Base-by-base conservation (phyloP, 1,140 invertebrate species). In the Drosophila asahinai region DNA sequence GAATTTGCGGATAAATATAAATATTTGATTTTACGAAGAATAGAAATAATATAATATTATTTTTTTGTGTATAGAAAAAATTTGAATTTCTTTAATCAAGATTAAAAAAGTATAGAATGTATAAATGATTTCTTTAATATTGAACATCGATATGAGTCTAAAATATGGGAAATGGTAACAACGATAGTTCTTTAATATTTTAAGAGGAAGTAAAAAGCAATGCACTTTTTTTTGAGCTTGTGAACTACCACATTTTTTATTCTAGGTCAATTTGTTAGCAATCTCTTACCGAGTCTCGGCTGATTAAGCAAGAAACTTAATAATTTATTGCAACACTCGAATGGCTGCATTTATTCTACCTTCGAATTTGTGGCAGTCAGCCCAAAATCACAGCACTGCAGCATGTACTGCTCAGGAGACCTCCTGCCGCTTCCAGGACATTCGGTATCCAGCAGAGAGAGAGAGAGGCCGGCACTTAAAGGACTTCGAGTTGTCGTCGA, bases 341-440 rank as follows among this genome's bases (percentile, higher is more conserved):
- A 45, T 17, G 25, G 9, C 33, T 68, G 67, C 30, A 55, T 57
- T 71, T 57, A 68, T 71, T 71, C 64, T 66, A 71, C 64, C 64
- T 57, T 55, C 17, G 27, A 48, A 48, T 15, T 40, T 27, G 62
- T n/a, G 66, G 30, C 25, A 70, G 38, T 19, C 25, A 36, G 8
- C 17, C 17, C 40, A 45, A 68, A 68, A 71, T 71, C 67, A 71
- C 27, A 47, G 64, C 15, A n/a, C 14, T 25, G 36, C 33, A 14
- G 36, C 49, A n/a, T 49, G 43, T 12, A 12, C 22, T 62, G 40
- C 64, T 64, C 43, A 8, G 22, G 49, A 47, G 49, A 71, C 49
- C 36, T 67, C 63, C 38, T 45, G 63, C 67, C 38, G 48, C 38
- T 36, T 36, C 36, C 62, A 67, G 65, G 27, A 38, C 54, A 60